Base-by-base conservation (phyloP, 1,140 invertebrate species). In the Danaus melanippus region DNA sequence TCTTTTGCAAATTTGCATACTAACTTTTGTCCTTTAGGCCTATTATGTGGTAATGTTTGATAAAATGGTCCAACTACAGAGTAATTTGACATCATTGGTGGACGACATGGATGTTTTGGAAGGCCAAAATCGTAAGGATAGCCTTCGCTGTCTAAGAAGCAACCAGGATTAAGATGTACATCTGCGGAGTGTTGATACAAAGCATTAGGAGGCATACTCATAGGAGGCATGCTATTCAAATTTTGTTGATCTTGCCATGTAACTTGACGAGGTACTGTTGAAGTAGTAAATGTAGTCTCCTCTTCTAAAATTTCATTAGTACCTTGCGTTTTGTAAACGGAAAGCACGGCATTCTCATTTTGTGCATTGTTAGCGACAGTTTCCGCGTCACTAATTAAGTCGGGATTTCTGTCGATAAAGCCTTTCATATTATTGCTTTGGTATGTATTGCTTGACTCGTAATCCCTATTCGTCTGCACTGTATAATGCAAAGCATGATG, bases 111-210 rank as follows among this genome's bases (percentile, higher is more conserved):
- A 32, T 93, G 86, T 69, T 93, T 93, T 1, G 92, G 93, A 10
- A 94, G 79, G 50, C 93, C 94, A 61, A 93, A 95, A 66, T 96
- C 94, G 11, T 93, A 87, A 0, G 93, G 93, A 74, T 94, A 95
- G 0, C 92, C 93, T 54, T 94, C 93, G 42, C 89, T 89, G 53
- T 93, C 93, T 56, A 94, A 83, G 66, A 91, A 91, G 56, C 90
- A 91, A 0, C 90, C 89, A 0, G 91, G 91, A 69, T 92, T 92
- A 10, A 92, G 74, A 67, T 92, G 91, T 10, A 92, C 90, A 69
- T 92, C 91, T 2, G 91, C 90, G 6, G 90, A 89, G 57, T 90
- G 89, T 54, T 90, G 90, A 49, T 89, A 88, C 76, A 88, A 79
- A 48, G 78, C 72, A 62, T 87, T 86, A 45, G 84, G 83, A 8